A percentile compares a stretch with the other conserved stretches of the same genome.
Evolutionary conservation across 2,888 invertebrate genomes (phyloP).

Genomic region (Xestia xanthographa): DNA sequence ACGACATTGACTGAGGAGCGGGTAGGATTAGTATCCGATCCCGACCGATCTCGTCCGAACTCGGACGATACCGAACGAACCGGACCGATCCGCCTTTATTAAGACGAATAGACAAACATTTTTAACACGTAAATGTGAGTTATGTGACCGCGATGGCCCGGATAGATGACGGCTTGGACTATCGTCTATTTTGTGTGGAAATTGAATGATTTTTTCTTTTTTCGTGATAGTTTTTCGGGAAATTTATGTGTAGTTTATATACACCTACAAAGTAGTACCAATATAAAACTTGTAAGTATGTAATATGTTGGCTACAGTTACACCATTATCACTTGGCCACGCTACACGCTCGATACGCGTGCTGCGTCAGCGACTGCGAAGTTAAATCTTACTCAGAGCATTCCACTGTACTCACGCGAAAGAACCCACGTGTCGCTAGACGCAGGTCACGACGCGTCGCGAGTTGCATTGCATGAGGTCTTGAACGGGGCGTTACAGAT

Average conservation of each 20-base stretch:
- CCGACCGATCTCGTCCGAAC: slow-evolving; percentile 53
- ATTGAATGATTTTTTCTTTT: slow-evolving; percentile 49
- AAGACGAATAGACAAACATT: slow-evolving; percentile 83
- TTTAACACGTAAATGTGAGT: slow-evolving; percentile 77
- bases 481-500: background rate
- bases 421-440: background rate
- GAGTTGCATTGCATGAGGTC: background rate
- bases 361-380: background rate
- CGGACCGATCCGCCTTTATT: slow-evolving; percentile 79
- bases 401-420: background rate
- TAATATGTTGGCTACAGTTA: background rate
- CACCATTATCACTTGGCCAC: background rate
- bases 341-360: background rate
- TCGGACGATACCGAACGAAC: slow-evolving; percentile 63
- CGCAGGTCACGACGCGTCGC: background rate
- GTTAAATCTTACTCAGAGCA: background rate
- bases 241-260: background rate
- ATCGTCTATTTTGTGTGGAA: slow-evolving; percentile 37
- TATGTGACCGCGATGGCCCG: slow-evolving; percentile 63
- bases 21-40: slow-evolving; percentile 76
- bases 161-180: slow-evolving; percentile 59
- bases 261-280: background rate
- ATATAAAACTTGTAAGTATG: background rate
- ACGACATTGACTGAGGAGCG: slow-evolving; percentile 80
- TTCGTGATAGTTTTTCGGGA: background rate